These are phyloP conservation scores for Xiphias gladius DNA, from an alignment of 2,113 vertebrate species.

Conservation along the genomic window DNA sequence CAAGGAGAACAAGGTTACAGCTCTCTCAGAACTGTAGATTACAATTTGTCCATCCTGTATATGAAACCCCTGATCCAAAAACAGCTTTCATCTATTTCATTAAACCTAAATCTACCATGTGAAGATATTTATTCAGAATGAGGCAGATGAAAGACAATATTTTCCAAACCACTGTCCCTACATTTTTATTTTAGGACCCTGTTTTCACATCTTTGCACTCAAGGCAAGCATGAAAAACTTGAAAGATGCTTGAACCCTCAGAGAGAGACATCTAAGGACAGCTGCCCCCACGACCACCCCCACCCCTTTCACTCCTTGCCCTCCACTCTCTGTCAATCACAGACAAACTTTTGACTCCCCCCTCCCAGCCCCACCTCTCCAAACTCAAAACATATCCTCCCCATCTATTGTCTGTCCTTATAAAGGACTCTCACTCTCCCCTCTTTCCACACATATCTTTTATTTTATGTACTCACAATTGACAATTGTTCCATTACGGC, in stretches of 20 bases:
- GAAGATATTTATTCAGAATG: slow-evolving; percentile 3
- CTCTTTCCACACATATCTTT: background rate
- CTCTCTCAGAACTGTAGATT: background rate
- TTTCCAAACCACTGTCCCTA: background rate
- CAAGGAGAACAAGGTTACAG: slow-evolving; percentile 2
- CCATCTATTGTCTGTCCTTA: slow-evolving; percentile 48
- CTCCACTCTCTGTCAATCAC: slow-evolving; percentile 57
- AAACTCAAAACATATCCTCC: slow-evolving; percentile 38
- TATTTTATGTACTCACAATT: slow-evolving; percentile 15
- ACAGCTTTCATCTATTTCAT: background rate
- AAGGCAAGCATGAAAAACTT: slow-evolving; percentile 56
- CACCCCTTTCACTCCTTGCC: slow-evolving; percentile 23
- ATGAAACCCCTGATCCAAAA: background rate
- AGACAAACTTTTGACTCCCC: slow-evolving; percentile 41
- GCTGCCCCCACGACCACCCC: slow-evolving; percentile 62
- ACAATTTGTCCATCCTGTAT: background rate
- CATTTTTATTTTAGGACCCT: background rate
- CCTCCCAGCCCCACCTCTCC: slow-evolving; percentile 18
- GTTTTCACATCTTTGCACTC: slow-evolving; percentile 36
- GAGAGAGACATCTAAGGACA: slow-evolving; percentile 72
- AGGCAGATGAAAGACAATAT: background rate
- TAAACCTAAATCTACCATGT: background rate
- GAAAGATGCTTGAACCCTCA: slow-evolving; percentile 53
- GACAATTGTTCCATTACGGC: slow-evolving; percentile 22
- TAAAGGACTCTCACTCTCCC: background rate